Evolutionary conservation across 2,797 vertebrate genomes (phyloP).

Genomic region (Phoxinus dragarum): DNA sequence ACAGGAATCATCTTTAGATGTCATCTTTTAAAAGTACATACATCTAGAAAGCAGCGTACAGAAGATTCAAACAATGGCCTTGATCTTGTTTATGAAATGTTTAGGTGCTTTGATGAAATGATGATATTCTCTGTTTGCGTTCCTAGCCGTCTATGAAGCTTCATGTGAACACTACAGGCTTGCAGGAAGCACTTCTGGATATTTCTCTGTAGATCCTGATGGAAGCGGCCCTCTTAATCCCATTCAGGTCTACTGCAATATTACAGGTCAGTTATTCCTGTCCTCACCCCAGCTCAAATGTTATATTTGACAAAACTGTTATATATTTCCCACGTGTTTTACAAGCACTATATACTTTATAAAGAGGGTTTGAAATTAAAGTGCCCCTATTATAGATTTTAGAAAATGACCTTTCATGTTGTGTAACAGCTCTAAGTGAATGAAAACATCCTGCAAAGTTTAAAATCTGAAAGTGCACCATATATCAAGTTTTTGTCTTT

Average conservation of each 20-base stretch:
- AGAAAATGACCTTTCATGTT: too few species aligned
- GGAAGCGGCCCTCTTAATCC: conserved; percentile 83
- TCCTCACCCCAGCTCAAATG: neutral
- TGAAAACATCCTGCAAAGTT: too few species aligned
- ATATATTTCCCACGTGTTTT: neutral
- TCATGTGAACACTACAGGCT: conserved; percentile 86
- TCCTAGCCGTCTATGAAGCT: conserved; percentile 80
- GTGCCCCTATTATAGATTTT: too few species aligned
- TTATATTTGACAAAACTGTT: neutral
- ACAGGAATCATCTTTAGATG: conserved; percentile 22
- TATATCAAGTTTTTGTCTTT: too few species aligned
- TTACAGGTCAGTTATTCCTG: conserved; percentile 79
- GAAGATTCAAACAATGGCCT: conserved; percentile 11
- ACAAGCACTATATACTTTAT: neutral
- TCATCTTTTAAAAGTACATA: conserved; percentile 18
- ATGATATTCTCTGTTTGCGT: conserved; percentile 1
- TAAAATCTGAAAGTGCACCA: too few species aligned
- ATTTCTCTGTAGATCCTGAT: conserved; percentile 83
- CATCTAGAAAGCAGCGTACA: neutral
- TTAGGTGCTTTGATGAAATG: conserved; percentile 23
- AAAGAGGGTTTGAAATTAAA: too few species aligned
- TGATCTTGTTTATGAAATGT: conserved; percentile 36
- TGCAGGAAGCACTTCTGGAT: conserved; percentile 80
- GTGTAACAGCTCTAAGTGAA: too few species aligned
- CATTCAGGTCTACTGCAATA: conserved; percentile 84